Percentiles rank a stretch among this genome's conserved stretches.
Conservation (phyloP, 2,888 invertebrate genomes). For the Venusia cambrica region DNA sequence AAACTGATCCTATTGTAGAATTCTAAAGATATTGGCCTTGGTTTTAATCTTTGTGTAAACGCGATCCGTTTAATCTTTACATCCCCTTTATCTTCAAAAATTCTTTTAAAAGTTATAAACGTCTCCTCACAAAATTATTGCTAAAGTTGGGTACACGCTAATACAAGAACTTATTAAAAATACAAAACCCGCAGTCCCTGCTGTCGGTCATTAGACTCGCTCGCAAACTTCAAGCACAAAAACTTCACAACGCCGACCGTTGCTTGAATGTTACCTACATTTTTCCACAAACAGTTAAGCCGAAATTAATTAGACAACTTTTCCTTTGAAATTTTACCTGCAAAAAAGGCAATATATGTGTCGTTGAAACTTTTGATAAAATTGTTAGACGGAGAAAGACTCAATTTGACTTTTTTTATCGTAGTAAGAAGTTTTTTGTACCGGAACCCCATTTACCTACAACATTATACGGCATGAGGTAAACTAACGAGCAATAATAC, state of each 20-base stretch:
- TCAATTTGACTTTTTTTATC: too few relatives aligned
- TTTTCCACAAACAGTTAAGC: constrained; percentile 42
- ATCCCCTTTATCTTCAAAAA: constrained; percentile 3
- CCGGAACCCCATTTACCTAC: too few relatives aligned
- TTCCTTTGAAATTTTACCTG: constrained; percentile 32
- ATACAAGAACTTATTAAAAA: constrained; percentile 58
- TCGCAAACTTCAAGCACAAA: constrained; percentile 30
- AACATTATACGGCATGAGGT: too few relatives aligned
- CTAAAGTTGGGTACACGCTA: constrained; percentile 41
- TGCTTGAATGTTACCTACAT: constrained; percentile 39
- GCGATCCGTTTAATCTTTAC: too few relatives aligned
- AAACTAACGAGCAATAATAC: too few relatives aligned
- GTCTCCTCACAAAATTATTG: constrained; percentile 27
- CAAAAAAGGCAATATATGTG: constrained; percentile 25
- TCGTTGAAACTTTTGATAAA: constrained; percentile 17
- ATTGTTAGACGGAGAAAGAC: too few relatives aligned
- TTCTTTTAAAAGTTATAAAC: constrained; percentile 22
- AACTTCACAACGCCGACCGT: constrained; percentile 43
- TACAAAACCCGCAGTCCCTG: constrained; percentile 51
- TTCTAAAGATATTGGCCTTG: too few relatives aligned
- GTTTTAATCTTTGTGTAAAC: too few relatives aligned
- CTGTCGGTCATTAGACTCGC: constrained; percentile 49
- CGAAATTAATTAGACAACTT: constrained; percentile 47
- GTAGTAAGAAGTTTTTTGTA: too few relatives aligned
- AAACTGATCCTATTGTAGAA: too few relatives aligned